These are phyloP conservation scores for Choristoneura fumiferana DNA, from an alignment of 1,140 invertebrate genomes.

Conservation along the genomic window DNA sequence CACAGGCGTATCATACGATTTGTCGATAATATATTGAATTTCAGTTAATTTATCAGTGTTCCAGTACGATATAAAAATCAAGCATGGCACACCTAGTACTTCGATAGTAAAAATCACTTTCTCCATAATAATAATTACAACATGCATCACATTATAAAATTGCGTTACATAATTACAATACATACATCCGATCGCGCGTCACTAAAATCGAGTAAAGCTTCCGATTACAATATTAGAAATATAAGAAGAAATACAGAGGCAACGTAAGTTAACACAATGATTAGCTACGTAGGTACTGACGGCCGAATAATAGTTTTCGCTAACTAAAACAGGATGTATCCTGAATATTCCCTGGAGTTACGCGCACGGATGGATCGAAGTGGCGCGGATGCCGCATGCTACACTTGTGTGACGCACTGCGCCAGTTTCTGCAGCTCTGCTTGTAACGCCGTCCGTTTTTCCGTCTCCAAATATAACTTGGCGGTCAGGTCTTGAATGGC, in stretches of 20 bases:
- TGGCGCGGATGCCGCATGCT: slow-evolving; percentile 34
- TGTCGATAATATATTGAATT: not conserved
- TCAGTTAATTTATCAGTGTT: not conserved
- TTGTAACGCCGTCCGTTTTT: slow-evolving; percentile 79
- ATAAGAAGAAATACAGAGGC: slow-evolving; percentile 4
- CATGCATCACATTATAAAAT: slow-evolving; percentile 31
- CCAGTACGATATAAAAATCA: not conserved
- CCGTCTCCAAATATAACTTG: slow-evolving; percentile 78
- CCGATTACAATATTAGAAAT: slow-evolving; percentile 12
- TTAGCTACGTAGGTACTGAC: not conserved
- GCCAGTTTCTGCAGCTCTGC: slow-evolving; percentile 80
- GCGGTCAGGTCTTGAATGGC: slow-evolving; percentile 79
- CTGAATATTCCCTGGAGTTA: slow-evolving; percentile 27
- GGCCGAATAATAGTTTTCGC: too few species aligned
- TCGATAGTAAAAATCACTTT: slow-evolving; percentile 1
- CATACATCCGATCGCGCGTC: slow-evolving; percentile 15
- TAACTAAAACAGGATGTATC: slow-evolving; percentile 31
- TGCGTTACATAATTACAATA: slow-evolving; percentile 28
- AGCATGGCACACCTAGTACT: slow-evolving; percentile 16
- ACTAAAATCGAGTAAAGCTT: slow-evolving; percentile 18
- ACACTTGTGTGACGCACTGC: slow-evolving; percentile 81
- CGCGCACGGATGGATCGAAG: slow-evolving; percentile 6
- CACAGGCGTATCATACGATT: not conserved
- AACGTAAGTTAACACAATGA: not conserved
- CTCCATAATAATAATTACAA: slow-evolving; percentile 11